phyloP scores from a whole-genome alignment of 2,797 vertebrate genomes.

The Lagocephalus sceleratus region DNA sequence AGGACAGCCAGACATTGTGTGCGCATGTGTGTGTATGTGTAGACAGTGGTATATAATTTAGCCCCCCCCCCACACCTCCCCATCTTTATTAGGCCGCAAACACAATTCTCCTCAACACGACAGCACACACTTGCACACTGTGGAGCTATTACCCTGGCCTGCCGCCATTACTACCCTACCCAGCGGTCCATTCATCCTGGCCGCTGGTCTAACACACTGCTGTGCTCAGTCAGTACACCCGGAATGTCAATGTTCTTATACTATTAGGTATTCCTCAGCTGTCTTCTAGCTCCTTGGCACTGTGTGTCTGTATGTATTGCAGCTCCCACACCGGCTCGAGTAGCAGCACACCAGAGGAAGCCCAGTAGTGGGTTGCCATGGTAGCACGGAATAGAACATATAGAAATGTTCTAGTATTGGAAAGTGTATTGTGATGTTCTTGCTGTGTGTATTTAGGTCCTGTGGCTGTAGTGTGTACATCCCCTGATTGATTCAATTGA shows the following conservation, averaged over 20 bases:
- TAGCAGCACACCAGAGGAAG: conserved; percentile 43
- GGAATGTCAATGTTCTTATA: conserved; percentile 54
- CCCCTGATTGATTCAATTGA: conserved; percentile 16
- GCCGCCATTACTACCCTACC: conserved; percentile 39
- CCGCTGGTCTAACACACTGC: conserved; percentile 38
- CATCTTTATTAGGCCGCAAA: conserved; percentile 29
- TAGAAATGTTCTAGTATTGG: conserved; percentile 29
- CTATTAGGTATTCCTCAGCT: conserved; percentile 69
- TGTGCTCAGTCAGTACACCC: conserved; percentile 30
- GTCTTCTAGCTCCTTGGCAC: conserved; percentile 46
- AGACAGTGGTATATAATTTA: conserved; percentile 38
- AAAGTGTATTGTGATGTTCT: conserved; percentile 15
- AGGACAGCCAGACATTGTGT: conserved; percentile 44
- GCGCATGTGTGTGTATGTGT: conserved; percentile 11
- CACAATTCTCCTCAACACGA: conserved; percentile 31
- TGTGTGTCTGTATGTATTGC: conserved; percentile 39
- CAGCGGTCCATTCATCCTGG: conserved; percentile 26
- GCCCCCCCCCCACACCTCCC: conserved; percentile 5
- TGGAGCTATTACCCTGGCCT: conserved; percentile 22
- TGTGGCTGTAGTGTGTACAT: not conserved
- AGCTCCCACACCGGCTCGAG: conserved; percentile 43
- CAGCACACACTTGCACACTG: conserved; percentile 12
- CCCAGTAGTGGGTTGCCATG: conserved; percentile 74
- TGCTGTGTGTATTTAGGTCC: conserved; percentile 17
- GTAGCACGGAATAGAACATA: conserved; percentile 66